phyloP scores from a whole-genome alignment of 2,888 invertebrate species.

The Acrobeloides nanus region DNA sequence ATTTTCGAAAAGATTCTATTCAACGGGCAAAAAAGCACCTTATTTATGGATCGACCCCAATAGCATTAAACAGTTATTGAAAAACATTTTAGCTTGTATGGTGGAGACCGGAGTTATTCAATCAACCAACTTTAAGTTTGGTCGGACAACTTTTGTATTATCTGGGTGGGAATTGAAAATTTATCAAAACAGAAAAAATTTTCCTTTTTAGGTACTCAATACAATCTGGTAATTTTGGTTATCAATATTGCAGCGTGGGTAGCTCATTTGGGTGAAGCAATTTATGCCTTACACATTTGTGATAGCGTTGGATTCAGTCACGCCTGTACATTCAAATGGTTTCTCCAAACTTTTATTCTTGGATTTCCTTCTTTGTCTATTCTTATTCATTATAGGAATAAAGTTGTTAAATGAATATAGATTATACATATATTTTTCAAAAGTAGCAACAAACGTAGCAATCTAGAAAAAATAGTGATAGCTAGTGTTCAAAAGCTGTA shows the following conservation, averaged over 20 bases:
- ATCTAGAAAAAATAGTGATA: too few relatives aligned
- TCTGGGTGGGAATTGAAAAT: conserved; percentile 11
- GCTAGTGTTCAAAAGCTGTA: too few relatives aligned
- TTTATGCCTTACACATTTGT: conserved; percentile 36
- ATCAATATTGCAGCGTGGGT: conserved; percentile 36
- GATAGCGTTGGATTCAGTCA: conserved; percentile 32
- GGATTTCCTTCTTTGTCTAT: conserved; percentile 45
- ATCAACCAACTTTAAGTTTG: conserved; percentile 19
- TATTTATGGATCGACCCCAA: too few relatives aligned
- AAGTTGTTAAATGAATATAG: too few relatives aligned
- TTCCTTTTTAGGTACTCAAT: conserved; percentile 20
- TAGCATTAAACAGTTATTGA: too few relatives aligned
- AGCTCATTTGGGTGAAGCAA: conserved; percentile 41
- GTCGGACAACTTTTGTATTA: conserved; percentile 27
- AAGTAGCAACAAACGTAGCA: too few relatives aligned
- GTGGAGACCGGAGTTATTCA: conserved; percentile 24
- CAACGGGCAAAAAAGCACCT: too few relatives aligned
- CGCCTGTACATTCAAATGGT: conserved; percentile 42
- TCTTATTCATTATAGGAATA: conserved; percentile 15
- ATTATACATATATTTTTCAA: too few relatives aligned
- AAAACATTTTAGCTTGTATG: conserved; percentile 32
- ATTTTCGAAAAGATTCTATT: too few relatives aligned
- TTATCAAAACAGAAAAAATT: not conserved
- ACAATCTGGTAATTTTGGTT: conserved; percentile 19
- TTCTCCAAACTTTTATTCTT: conserved; percentile 43